phyloP scores from a whole-genome alignment of 1,140 invertebrate species.

The Scaptodrosophila lebanonensis region DNA sequence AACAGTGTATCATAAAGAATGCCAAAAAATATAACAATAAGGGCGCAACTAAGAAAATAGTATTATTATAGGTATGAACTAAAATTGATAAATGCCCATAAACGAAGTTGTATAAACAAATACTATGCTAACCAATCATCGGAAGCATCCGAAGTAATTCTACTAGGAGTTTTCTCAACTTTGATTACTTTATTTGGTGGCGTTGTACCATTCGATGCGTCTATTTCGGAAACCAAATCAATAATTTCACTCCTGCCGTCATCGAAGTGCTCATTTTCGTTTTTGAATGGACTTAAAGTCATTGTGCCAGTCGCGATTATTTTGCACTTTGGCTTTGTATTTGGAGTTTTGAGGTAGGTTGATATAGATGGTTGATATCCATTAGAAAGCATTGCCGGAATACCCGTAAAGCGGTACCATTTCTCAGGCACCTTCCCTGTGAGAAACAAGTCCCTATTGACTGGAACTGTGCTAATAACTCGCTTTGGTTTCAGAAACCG shows the following conservation, averaged over 20 bases:
- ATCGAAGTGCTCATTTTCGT: background rate
- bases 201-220: too few relatives aligned
- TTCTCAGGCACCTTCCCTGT: conserved; percentile 48
- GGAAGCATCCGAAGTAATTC: conserved; percentile 41
- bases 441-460: conserved; percentile 40
- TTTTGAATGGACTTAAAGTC: conserved; percentile 32
- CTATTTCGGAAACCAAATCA: too few relatives aligned
- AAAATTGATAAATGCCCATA: conserved; percentile 21
- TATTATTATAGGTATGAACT: too few relatives aligned
- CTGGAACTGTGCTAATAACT: conserved; percentile 68
- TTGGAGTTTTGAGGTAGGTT: conserved; percentile 28
- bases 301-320: too few relatives aligned
- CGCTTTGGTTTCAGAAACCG: conserved; percentile 60
- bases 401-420: conserved; percentile 57
- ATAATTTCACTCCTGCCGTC: too few relatives aligned
- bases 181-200: too few relatives aligned
- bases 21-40: too few relatives aligned
- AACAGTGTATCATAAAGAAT: too few relatives aligned
- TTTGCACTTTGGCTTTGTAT: background rate
- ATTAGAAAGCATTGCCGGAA: conserved; percentile 29
- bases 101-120: conserved; percentile 8
- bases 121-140: conserved; percentile 45
- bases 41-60: too few relatives aligned
- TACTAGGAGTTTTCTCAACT: too few relatives aligned
- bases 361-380: conserved; percentile 49